Evolutionary conservation across 2,888 invertebrate genomes (phyloP), one percentile per base, ranked within the genome.

Genomic region (Salpingus planirostris): DNA sequence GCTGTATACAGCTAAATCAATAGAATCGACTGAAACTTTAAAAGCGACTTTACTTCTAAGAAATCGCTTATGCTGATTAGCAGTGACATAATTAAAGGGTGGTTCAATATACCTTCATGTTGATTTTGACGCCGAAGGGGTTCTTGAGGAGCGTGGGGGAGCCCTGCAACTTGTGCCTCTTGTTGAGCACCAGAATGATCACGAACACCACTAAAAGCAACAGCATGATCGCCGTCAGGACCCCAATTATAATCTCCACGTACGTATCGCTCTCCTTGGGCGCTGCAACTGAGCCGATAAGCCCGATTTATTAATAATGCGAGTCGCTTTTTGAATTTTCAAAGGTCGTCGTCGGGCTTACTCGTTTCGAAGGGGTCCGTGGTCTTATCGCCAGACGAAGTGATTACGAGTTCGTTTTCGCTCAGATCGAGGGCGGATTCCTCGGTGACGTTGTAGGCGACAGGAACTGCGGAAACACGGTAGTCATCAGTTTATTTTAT

Each of bases 221-320:
- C 15, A 80, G 65, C 57, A 78, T 74, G 44, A 79, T 70, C 21
- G 78, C 79, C 13, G 77, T 78, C 41, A 80, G 59, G 13, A 78
- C 73, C 27, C 77, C 77, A 43, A 76, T 75, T 35, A 76, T 61
- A 24, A 74, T 68, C 54, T 76, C 76, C 29, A 75, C 70, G 53
- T 74, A 73, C 33, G 70, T 68, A 45, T 73, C 70, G 35, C 68
- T 69, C 39, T 73, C 71, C 47, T 71, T 71, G 29, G 68, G 60
- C 3, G 74, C 71, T 41, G 74, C 69, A 56, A 73, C 73, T 73
- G 54, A 24, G n/a, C n/a, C n/a, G n/a, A n/a, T n/a, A n/a, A n/a
- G n/a, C n/a, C n/a, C n/a, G n/a, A n/a, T n/a, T n/a, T n/a, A n/a
- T n/a, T n/a, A n/a, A n/a, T n/a, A n/a, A n/a, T n/a, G n/a, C n/a